A percentile compares a stretch with the other conserved stretches of the same genome.
phyloP scores from a whole-genome alignment of 2,888 invertebrate genomes.

The Drosophila paramelanica region DNA sequence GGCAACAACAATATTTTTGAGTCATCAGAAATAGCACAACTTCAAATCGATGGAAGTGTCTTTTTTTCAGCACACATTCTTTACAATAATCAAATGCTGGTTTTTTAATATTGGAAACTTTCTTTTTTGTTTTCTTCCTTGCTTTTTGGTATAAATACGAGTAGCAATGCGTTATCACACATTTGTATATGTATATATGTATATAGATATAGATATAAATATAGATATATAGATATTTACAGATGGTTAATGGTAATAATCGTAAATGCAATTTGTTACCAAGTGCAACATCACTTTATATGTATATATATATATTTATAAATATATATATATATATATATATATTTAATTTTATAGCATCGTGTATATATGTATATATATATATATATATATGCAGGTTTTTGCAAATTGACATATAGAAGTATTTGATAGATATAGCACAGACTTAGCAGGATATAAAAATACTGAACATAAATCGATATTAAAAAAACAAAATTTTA shows the following conservation, averaged over 20 bases:
- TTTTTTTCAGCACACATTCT: constrained; percentile 8
- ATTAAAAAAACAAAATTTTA: constrained; percentile 2
- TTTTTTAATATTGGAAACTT: constrained; percentile 24
- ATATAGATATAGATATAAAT: constrained; percentile 19
- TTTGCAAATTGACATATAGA: constrained; percentile 42
- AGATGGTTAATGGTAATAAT: constrained; percentile 31
- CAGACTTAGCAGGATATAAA: constrained; percentile 16
- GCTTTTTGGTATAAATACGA: constrained; percentile 24
- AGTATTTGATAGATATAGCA: constrained; percentile 7
- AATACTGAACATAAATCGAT: constrained; percentile 1
- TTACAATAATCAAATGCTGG: constrained; percentile 8
- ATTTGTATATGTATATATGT: constrained; percentile 20
- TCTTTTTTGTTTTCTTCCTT: neutral
- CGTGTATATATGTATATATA: neutral
- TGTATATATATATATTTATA: constrained; percentile 1
- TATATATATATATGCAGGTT: constrained; percentile 8
- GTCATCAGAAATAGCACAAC: constrained; percentile 8
- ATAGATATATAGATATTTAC: constrained; percentile 36
- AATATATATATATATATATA: neutral
- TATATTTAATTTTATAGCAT: neutral
- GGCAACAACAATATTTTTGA: constrained; percentile 38
- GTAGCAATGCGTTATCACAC: constrained; percentile 41
- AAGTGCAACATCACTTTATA: constrained; percentile 22
- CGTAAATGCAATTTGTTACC: constrained; percentile 47
- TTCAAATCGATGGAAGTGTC: constrained; percentile 7